Evolutionary conservation across 1,140 invertebrate genomes (phyloP).

Genomic region (Drosophila oshimai): DNA sequence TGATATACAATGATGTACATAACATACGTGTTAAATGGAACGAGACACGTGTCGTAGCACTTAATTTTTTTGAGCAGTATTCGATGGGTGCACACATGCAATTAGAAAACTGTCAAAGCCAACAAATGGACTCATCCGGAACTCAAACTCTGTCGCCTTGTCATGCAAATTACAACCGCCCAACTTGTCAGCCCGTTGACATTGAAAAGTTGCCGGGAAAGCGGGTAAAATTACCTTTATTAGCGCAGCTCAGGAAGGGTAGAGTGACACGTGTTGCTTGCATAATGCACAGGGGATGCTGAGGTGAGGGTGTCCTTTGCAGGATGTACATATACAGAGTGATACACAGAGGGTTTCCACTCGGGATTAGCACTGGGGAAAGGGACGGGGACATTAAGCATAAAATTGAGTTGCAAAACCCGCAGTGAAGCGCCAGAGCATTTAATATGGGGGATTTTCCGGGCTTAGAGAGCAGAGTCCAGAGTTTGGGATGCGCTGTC

Average conservation of each 20-base stretch:
- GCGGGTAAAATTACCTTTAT: constrained; percentile 62
- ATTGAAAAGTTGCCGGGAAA: constrained; percentile 54
- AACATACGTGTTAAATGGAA: too few relatives aligned
- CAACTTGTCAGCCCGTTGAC: constrained; percentile 39
- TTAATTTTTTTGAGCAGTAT: background rate
- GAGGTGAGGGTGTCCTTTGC: constrained; percentile 21
- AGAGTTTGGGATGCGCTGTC: constrained; percentile 2
- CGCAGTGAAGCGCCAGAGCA: constrained; percentile 26
- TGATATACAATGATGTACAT: too few relatives aligned
- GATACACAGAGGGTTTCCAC: background rate
- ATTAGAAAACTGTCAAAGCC: constrained; percentile 70
- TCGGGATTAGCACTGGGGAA: constrained; percentile 38
- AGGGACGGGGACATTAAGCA: constrained; percentile 39
- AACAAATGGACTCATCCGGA: constrained; percentile 41
- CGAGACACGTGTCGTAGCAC: constrained; percentile 30
- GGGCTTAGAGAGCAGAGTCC: constrained; percentile 26
- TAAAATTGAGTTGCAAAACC: constrained; percentile 57
- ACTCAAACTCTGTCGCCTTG: constrained; percentile 30
- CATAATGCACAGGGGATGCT: constrained; percentile 31
- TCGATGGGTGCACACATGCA: constrained; percentile 31
- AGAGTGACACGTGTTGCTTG: constrained; percentile 55
- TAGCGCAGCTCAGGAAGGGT: constrained; percentile 23
- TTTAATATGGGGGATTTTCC: constrained; percentile 56
- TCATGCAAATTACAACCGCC: constrained; percentile 33
- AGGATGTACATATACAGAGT: background rate